Evolutionary conservation across 2,797 vertebrate species (phyloP).

Genomic region (Fundulus diaphanus): DNA sequence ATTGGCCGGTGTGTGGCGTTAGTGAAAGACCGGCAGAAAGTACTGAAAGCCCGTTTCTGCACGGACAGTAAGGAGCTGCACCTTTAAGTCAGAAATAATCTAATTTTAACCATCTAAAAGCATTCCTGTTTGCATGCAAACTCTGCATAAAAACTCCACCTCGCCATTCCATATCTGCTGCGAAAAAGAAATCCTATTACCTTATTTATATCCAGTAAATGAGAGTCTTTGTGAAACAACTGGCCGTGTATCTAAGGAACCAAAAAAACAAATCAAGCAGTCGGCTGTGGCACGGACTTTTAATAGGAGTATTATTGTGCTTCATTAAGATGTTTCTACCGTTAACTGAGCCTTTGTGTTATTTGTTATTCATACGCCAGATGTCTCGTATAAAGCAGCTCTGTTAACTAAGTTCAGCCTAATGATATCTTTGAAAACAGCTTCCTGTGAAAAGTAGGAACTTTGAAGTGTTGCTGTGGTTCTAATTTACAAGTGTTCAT

Average conservation of each 20-base stretch:
- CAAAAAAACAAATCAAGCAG: conserved; percentile 69
- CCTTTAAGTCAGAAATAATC: conserved; percentile 59
- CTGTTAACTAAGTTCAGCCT: conserved; percentile 63
- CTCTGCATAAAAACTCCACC: conserved; percentile 41
- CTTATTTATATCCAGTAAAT: conserved; percentile 64
- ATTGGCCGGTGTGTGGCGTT: conserved; percentile 52
- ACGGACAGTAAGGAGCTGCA: conserved; percentile 37
- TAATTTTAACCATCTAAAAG: conserved; percentile 45
- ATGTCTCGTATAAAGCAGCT: conserved; percentile 66
- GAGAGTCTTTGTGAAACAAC: conserved; percentile 59
- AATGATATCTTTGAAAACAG: conserved; percentile 58
- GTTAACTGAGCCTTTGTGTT: conserved; percentile 53
- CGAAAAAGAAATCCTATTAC: conserved; percentile 60
- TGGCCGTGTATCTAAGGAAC: conserved; percentile 66
- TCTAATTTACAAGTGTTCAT: conserved; percentile 55
- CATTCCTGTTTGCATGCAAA: conserved; percentile 41
- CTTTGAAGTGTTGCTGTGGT: conserved; percentile 61
- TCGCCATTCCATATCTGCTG: conserved; percentile 55
- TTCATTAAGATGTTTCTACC: conserved; percentile 66
- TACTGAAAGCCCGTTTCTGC: conserved; percentile 41
- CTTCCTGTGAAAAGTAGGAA: conserved; percentile 37
- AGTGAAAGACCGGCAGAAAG: conserved; percentile 34
- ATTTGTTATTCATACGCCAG: conserved; percentile 65
- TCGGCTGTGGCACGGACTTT: conserved; percentile 71
- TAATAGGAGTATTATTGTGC: conserved; percentile 71